Base-by-base conservation (phyloP, 2,113 vertebrate genomes). In the Microtus ochrogaster region DNA sequence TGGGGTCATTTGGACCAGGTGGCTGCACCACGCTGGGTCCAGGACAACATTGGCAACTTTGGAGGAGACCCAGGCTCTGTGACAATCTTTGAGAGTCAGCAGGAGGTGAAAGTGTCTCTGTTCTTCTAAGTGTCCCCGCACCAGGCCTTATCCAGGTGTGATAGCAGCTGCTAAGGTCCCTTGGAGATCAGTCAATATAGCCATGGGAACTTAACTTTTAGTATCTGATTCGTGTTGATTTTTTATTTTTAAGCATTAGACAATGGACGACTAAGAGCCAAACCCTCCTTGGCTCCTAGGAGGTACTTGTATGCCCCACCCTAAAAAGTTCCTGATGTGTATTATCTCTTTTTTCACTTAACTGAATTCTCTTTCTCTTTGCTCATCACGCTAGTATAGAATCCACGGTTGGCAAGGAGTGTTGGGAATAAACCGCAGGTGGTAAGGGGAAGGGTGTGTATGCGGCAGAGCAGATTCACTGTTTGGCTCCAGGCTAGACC, bases 1-100 rank as follows among this genome's bases (percentile, higher is more conserved):
- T 99, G 98, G 97, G 99, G 99, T 0, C 97, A 99, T 73, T 93
- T 99, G 94, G 99, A 99, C 96, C 99, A 99, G 98, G 90, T 99
- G 19, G 98, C 99, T 7, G 99, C 99, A 4, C 98, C 99, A 89
- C 98, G 3, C 33, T 99, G 99, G 99, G 96, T 99, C 87, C 99
- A 99, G 97, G 98, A 99, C 95, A 99, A 99, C 93, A 99, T 99
- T 63, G 93, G 97, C 47, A 98, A 97, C 96, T 99, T 99, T 96
- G 99, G 99, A 97, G 99, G 99, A 77, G 97, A 99, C 94, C 99
- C 99, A 68, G 95, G 94, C 94, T 99, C 97, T 0, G 99, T 99
- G 49, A 99, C 99, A 9, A 98, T 99, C 47, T 99, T 98, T 97
- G 99, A 41, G 98, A 99, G 95, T 99, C 99, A 86, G 99, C 99